phyloP scores from a whole-genome alignment of 92 coral and sea anemone species.

The Paragorgia papillata region DNA sequence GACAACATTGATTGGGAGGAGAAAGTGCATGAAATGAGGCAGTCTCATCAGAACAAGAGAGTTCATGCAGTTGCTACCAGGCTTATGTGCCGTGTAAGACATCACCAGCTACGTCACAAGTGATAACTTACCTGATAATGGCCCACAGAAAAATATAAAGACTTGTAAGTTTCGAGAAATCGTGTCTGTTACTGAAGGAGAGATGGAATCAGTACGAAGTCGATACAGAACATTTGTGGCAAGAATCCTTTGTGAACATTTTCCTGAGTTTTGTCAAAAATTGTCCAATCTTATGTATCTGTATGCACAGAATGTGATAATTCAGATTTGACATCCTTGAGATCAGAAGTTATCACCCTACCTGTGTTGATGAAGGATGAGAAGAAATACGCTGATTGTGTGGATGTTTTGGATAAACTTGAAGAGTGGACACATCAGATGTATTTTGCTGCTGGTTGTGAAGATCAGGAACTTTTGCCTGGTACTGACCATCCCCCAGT shows the following conservation, averaged over 20 bases:
- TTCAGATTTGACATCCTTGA: not conserved
- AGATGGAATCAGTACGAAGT: constrained; percentile 1
- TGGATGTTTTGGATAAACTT: constrained; percentile 29
- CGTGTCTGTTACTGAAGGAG: not conserved
- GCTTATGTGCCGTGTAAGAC: too few species aligned
- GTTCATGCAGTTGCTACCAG: too few species aligned
- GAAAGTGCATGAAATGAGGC: too few species aligned
- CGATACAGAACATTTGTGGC: constrained; percentile 18
- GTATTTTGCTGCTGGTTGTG: constrained; percentile 15
- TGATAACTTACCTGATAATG: too few species aligned
- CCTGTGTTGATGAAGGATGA: constrained; percentile 32
- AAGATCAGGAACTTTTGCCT: not conserved
- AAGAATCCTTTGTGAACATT: constrained; percentile 1
- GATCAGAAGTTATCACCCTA: constrained; percentile 16
- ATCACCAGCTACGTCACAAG: too few species aligned
- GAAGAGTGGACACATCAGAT: constrained; percentile 32
- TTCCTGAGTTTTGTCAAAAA: not conserved
- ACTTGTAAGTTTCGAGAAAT: not conserved
- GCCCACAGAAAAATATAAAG: too few species aligned
- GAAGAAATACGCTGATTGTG: too few species aligned
- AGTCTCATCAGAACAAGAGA: too few species aligned
- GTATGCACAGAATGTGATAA: not conserved
- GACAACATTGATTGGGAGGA: too few species aligned
- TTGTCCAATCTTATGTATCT: not conserved
- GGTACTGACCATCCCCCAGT: not conserved